A percentile compares a stretch with the other conserved stretches of the same genome.
Conservation (phyloP, 2,797 vertebrate species). For the Synaphobranchus kaupii region DNA sequence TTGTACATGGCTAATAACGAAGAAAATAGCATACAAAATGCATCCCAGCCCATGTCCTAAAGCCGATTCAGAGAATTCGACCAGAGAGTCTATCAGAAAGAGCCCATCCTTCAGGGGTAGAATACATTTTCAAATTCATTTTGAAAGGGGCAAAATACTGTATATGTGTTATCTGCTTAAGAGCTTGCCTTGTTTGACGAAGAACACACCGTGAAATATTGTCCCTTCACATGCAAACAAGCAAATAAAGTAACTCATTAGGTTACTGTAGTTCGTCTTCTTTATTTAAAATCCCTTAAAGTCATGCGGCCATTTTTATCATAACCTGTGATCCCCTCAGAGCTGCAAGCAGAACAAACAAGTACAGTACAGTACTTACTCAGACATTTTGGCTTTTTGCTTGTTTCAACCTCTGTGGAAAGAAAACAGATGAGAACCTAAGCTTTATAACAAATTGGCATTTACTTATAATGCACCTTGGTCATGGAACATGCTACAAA, state of each 20-base stretch:
- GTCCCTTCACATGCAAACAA: neutral
- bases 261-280: neutral
- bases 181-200: too few species aligned
- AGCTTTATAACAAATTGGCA: too few species aligned
- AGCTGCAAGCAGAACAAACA: neutral
- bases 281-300: neutral
- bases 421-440: neutral
- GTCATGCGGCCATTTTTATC: neutral
- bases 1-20: too few species aligned
- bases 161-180: neutral
- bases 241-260: neutral
- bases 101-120: neutral
- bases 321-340: neutral
- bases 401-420: constrained; percentile 25
- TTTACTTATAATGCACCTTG: too few species aligned
- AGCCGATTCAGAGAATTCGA: neutral
- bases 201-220: too few species aligned
- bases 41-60: neutral
- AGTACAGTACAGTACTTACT: constrained; percentile 24
- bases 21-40: too few species aligned
- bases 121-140: neutral
- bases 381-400: constrained; percentile 35
- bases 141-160: neutral
- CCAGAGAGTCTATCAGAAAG: neutral
- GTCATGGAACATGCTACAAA: too few species aligned